Evolutionary conservation across 2,113 vertebrate species (phyloP).

Genomic region (Cebidichthys violaceus): DNA sequence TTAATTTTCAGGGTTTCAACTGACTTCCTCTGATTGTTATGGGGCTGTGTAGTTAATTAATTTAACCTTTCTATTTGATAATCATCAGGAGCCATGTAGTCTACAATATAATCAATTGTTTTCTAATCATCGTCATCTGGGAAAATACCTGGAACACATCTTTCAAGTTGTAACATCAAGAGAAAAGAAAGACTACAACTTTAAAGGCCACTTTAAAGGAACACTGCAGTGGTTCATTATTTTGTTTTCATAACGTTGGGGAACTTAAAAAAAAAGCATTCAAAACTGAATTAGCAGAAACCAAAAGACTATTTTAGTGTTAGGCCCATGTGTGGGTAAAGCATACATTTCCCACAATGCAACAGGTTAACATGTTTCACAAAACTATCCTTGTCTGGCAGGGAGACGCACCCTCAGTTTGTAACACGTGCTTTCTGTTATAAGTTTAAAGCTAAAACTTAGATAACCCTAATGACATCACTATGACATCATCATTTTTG

Average conservation of each 20-base stretch:
- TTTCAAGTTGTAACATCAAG: background rate
- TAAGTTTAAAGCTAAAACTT: background rate
- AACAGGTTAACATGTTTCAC: background rate
- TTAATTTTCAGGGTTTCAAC: slow-evolving; percentile 3
- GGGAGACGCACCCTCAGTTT: too few species aligned
- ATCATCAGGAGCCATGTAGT: background rate
- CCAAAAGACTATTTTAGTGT: slow-evolving; percentile 1
- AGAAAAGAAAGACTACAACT: background rate
- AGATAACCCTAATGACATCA: slow-evolving; percentile 12
- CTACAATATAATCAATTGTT: background rate
- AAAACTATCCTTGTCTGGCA: too few species aligned
- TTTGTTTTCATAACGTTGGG: background rate
- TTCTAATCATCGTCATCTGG: background rate
- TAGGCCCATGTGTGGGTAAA: too few species aligned
- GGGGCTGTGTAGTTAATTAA: background rate
- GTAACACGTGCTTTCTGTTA: background rate
- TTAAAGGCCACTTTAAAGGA: background rate
- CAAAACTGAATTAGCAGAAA: background rate
- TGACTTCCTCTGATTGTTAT: background rate
- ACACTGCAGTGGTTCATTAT: slow-evolving; percentile 1
- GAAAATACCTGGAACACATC: background rate
- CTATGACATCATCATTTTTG: background rate
- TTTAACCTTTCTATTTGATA: background rate
- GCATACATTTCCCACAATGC: background rate
- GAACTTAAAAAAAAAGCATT: background rate